phyloP scores from a whole-genome alignment of 2,113 vertebrate genomes.

The Toxotes chatareus region DNA sequence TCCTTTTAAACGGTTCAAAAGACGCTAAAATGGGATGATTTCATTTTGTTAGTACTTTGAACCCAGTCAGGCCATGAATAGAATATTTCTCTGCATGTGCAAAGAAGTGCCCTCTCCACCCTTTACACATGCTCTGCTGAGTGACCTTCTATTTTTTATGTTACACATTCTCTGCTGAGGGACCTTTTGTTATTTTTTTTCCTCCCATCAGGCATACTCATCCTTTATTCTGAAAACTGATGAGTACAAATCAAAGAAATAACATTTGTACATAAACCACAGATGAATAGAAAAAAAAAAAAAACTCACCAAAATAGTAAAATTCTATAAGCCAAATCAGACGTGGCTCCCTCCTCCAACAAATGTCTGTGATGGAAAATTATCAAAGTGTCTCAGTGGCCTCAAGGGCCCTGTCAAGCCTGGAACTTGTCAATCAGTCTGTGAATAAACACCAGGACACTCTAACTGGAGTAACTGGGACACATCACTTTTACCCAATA shows the following conservation, averaged over 20 bases:
- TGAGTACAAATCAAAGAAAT: conserved; percentile 6
- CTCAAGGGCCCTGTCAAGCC: conserved; percentile 18
- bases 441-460: conserved; percentile 52
- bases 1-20: conserved; percentile 73
- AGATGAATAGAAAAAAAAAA: conserved; percentile 7
- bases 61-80: conserved; percentile 38
- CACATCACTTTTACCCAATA: conserved; percentile 51
- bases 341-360: conserved; percentile 16
- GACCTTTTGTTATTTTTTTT: not conserved
- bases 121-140: conserved; percentile 35
- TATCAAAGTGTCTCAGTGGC: conserved; percentile 45
- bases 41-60: conserved; percentile 60
- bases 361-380: conserved; percentile 50
- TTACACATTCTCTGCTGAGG: not conserved
- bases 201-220: not conserved
- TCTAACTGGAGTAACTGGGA: conserved; percentile 67
- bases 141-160: not conserved
- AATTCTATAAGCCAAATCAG: conserved; percentile 21
- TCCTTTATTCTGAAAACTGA: not conserved
- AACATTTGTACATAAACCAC: conserved; percentile 14
- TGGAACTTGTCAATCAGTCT: conserved; percentile 56
- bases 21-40: conserved; percentile 65
- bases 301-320: conserved; percentile 19
- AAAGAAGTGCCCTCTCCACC: conserved; percentile 18
- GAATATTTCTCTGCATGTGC: conserved; percentile 27